Base-by-base conservation (phyloP, 2,888 invertebrate genomes). In the Arctia plantaginis region DNA sequence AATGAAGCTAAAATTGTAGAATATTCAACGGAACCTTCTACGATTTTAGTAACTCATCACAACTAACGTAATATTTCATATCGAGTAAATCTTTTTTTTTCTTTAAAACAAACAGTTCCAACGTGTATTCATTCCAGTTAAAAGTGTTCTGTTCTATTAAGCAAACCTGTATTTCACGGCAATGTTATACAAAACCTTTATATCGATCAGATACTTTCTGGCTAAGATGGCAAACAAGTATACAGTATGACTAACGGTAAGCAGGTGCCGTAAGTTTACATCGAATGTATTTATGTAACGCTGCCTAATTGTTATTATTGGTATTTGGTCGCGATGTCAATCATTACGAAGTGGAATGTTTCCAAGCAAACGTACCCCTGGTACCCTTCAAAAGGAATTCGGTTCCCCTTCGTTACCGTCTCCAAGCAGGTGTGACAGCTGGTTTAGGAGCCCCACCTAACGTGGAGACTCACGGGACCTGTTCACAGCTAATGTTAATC, bases 361-460 rank as follows among this genome's bases (percentile, higher is more conserved):
- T 79, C 69, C 81, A 81, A 74, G 77, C 73, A 69, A 76, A 76
- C 78, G 85, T 79, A 79, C 82, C 70, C 71, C 51, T 71, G 82
- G 81, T 83, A 85, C 87, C 86, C 87, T 84, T 84, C 78, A 77
- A 76, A 81, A 88, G 84, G 85, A 88, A 88, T 89, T 87, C 82
- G 80, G 86, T 86, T 87, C 90, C 88, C 85, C 85, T 80, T 75
- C 70, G 73, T 72, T 77, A 72, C 79, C 77, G 78, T 74, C 74
- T 80, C 82, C 75, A 81, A 89, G 91, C 93, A 93, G 93, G 93
- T 93, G 92, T 88, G 82, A 78, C 80, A 87, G 85, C 90, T 90
- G 88, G 90, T 90, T 90, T 81, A 85, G 82, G 85, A 83, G 88
- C 86, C 85, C 88, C 87, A 87, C 87, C 88, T 87, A 87, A 87